These are phyloP conservation scores for Synergus gifuensis DNA, from an alignment of 2,888 invertebrate species.

Conservation along the genomic window DNA sequence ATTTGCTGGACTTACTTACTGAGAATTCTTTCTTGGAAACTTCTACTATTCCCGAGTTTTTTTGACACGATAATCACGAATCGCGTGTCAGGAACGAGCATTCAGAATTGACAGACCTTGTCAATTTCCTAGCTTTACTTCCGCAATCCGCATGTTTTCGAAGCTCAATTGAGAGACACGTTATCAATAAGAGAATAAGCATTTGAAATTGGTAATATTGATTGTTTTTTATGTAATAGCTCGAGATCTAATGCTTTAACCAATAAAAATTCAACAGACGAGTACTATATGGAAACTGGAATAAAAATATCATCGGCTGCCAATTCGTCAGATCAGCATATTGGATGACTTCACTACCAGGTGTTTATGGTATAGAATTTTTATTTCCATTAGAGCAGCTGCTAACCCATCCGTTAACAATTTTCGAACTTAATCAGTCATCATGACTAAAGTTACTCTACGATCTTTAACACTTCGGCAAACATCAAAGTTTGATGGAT, in stretches of 20 bases:
- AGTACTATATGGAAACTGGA: no score
- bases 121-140: conserved; percentile 16
- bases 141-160: background rate
- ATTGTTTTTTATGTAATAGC: background rate
- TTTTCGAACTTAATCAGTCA: conserved; percentile 43
- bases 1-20: conserved; percentile 19
- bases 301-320: conserved; percentile 29
- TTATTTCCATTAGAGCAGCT: conserved; percentile 30
- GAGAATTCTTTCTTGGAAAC: conserved; percentile 12
- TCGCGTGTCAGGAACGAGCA: conserved; percentile 17
- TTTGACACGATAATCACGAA: conserved; percentile 34
- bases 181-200: background rate
- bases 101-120: conserved; percentile 22
- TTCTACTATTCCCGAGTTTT: background rate
- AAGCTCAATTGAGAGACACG: conserved; percentile 6
- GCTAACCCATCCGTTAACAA: conserved; percentile 25
- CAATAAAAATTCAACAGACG: no score
- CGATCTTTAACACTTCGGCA: background rate
- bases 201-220: background rate
- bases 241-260: background rate
- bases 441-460: background rate
- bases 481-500: conserved; percentile 6
- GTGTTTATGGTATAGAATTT: conserved; percentile 32
- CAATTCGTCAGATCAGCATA: conserved; percentile 23
- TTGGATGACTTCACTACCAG: background rate